Evolutionary conservation across 2,888 invertebrate genomes (phyloP).

Genomic region (Stenichneumon culpator): DNA sequence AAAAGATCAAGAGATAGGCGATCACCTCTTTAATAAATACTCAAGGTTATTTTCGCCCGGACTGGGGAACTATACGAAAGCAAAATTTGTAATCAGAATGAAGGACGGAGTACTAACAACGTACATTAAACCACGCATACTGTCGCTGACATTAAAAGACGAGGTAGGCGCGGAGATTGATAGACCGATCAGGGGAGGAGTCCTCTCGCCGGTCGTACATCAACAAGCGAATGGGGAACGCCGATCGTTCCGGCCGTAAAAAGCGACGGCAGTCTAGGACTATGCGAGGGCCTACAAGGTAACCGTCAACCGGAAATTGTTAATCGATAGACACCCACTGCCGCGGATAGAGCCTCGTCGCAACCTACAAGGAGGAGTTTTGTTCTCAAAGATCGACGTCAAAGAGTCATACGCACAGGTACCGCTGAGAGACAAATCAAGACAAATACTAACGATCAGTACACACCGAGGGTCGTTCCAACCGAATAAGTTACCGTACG

Average conservation of each 20-base stretch:
- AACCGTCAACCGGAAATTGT: constrained; percentile 66
- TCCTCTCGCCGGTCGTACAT: constrained; percentile 70
- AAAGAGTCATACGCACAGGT: constrained; percentile 37
- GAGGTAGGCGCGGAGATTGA: constrained; percentile 48
- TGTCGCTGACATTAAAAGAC: constrained; percentile 55
- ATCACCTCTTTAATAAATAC: constrained; percentile 31
- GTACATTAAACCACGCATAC: constrained; percentile 57
- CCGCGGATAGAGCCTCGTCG: constrained; percentile 68
- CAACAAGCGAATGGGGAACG: constrained; percentile 74
- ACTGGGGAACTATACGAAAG: constrained; percentile 54
- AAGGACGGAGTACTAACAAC: constrained; percentile 65
- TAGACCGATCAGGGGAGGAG: constrained; percentile 40
- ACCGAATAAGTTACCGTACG: constrained; percentile 51
- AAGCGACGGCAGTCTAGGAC: constrained; percentile 70
- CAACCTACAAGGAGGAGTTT: constrained; percentile 67
- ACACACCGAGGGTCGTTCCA: constrained; percentile 60
- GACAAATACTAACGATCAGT: constrained; percentile 41
- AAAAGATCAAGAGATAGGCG: constrained; percentile 27
- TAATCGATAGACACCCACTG: constrained; percentile 65
- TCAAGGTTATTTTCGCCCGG: constrained; percentile 20
- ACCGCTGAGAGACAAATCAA: constrained; percentile 29
- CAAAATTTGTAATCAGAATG: constrained; percentile 38
- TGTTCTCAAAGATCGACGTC: constrained; percentile 66
- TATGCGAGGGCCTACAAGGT: constrained; percentile 75
- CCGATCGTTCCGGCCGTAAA: constrained; percentile 76